Percentiles rank a stretch among this genome's conserved stretches.
phyloP scores from a whole-genome alignment of 2,797 vertebrate species.

The Antennarius maculatus region DNA sequence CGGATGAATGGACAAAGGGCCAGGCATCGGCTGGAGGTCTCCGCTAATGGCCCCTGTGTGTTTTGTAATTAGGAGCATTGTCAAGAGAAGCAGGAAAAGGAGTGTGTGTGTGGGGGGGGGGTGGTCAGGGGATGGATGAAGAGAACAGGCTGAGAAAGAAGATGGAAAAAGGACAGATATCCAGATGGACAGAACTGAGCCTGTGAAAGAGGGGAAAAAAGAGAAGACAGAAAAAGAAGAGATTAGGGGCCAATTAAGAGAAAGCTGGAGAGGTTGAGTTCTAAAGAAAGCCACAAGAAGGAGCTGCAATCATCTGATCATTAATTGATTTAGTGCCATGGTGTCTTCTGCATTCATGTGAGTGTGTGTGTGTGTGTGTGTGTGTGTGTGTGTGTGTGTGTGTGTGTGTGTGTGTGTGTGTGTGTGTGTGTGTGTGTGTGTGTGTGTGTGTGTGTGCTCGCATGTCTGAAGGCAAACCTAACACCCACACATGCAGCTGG shows the following conservation, averaged over 20 bases:
- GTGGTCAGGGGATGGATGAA: constrained; percentile 35
- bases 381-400: constrained; percentile 10
- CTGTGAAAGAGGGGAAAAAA: constrained; percentile 47
- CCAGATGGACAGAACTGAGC: constrained; percentile 52
- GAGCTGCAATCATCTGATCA: constrained; percentile 62
- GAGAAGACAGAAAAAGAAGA: constrained; percentile 47
- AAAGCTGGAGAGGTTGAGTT: constrained; percentile 57
- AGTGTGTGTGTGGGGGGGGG: constrained; percentile 33
- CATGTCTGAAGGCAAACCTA: constrained; percentile 30
- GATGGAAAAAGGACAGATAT: constrained; percentile 49
- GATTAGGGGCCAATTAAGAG: constrained; percentile 72
- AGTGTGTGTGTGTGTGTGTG: constrained; percentile 22
- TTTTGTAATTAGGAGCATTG: constrained; percentile 71
- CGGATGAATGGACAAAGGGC: constrained; percentile 69
- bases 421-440: not conserved
- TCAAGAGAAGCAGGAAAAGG: constrained; percentile 56
- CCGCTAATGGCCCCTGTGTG: constrained; percentile 72
- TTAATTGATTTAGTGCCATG: constrained; percentile 65
- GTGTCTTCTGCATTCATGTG: constrained; percentile 40
- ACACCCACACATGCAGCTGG: constrained; percentile 33
- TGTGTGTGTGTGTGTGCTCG: constrained; percentile 5
- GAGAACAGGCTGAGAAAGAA: constrained; percentile 41
- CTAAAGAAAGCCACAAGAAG: constrained; percentile 55
- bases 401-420: constrained; percentile 20
- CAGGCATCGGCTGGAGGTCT: constrained; percentile 58